phyloP scores from a whole-genome alignment of 2,113 vertebrate genomes.

The Butorides virescens region DNA sequence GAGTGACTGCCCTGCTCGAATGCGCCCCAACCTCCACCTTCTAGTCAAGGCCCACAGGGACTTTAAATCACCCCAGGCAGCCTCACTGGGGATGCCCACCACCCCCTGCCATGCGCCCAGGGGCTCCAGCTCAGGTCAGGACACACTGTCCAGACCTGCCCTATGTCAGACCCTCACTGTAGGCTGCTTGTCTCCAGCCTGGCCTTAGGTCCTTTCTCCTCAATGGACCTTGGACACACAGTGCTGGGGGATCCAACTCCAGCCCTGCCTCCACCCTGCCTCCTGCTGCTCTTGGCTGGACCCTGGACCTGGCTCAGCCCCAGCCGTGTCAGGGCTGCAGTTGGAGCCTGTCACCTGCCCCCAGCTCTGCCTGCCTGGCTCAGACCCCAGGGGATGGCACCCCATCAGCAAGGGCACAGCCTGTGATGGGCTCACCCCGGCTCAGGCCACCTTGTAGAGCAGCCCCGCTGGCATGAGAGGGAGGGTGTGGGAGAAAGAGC shows the following conservation, averaged over 20 bases:
- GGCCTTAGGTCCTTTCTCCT: not conserved
- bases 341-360: not conserved
- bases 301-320: rapidly evolving
- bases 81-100: no score
- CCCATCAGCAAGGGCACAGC: not conserved
- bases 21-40: not conserved
- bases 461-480: not conserved
- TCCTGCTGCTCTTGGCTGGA: not conserved
- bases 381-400: not conserved
- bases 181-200: not conserved
- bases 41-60: no score
- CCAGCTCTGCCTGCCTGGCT: not conserved
- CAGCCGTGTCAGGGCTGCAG: rapidly evolving
- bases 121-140: not conserved
- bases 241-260: not conserved
- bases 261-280: not conserved
- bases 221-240: not conserved
- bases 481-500: not conserved
- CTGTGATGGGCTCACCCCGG: rapidly evolving
- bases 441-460: not conserved
- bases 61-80: not conserved
- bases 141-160: rapidly evolving
- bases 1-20: not conserved
- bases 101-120: rapidly evolving
- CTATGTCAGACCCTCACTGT: rapidly evolving